Conservation (phyloP, 2,888 invertebrate species). For the Drosophila greeni region DNA sequence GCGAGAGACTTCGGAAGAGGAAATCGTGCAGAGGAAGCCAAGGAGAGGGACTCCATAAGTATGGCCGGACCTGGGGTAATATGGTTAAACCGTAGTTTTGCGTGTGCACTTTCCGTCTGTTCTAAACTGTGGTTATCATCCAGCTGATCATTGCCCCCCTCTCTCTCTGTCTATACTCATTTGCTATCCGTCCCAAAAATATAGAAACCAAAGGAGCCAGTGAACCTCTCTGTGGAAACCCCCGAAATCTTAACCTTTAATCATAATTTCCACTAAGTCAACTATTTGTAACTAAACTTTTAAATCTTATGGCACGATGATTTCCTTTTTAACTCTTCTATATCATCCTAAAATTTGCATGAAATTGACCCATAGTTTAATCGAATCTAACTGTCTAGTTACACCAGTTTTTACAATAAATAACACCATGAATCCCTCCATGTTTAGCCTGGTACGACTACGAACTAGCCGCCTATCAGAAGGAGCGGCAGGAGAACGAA, state of each 20-base stretch:
- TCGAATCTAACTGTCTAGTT: neutral
- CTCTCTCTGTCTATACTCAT: constrained; percentile 45
- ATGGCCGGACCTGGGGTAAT: constrained; percentile 70
- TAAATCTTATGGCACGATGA: constrained; percentile 13
- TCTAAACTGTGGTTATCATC: constrained; percentile 58
- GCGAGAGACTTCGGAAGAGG: constrained; percentile 28
- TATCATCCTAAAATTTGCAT: constrained; percentile 25
- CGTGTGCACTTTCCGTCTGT: constrained; percentile 50
- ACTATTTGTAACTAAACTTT: constrained; percentile 25
- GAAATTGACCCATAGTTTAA: constrained; percentile 6
- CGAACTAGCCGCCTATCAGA: constrained; percentile 90
- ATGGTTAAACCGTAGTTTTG: constrained; percentile 66
- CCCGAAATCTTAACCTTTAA: constrained; percentile 5
- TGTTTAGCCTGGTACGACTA: constrained; percentile 93
- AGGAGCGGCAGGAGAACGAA: constrained; percentile 88
- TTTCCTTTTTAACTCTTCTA: constrained; percentile 3
- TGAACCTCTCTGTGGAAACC: constrained; percentile 45
- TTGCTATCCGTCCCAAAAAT: constrained; percentile 17
- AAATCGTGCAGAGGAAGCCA: constrained; percentile 18
- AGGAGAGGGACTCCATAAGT: constrained; percentile 49
- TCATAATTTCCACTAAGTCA: constrained; percentile 37
- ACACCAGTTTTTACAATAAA: constrained; percentile 1
- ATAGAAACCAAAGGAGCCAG: constrained; percentile 47
- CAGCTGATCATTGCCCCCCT: constrained; percentile 34
- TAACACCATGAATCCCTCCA: constrained; percentile 42